Evolutionary conservation across 2,888 invertebrate species (phyloP).

Genomic region (Furcula furcula): DNA sequence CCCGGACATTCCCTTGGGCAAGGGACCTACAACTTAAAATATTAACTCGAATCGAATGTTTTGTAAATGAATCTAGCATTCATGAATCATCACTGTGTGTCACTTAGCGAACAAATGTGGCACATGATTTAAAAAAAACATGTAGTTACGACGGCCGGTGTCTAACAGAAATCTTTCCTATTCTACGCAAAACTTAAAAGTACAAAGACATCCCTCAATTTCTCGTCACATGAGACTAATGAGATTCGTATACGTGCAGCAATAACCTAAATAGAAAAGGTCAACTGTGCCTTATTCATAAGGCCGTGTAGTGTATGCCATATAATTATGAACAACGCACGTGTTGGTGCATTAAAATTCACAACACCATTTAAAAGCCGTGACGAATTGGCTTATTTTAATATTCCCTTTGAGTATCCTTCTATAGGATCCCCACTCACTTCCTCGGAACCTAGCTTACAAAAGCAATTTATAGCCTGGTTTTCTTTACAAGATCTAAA

Average conservation of each 20-base stretch:
- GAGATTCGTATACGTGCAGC: background rate
- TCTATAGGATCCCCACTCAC: slow-evolving; percentile 6
- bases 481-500: too few species aligned
- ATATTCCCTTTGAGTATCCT: slow-evolving; percentile 30
- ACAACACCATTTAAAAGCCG: slow-evolving; percentile 18
- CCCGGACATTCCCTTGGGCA: too few species aligned
- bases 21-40: too few species aligned
- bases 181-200: too few species aligned
- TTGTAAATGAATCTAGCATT: too few species aligned
- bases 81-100: too few species aligned
- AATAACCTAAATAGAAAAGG: slow-evolving; percentile 20
- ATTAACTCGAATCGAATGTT: too few species aligned
- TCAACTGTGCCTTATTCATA: slow-evolving; percentile 16
- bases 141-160: too few species aligned
- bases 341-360: slow-evolving; percentile 30
- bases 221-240: background rate
- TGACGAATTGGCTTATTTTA: slow-evolving; percentile 19
- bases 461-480: too few species aligned
- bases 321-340: slow-evolving; percentile 10
- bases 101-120: too few species aligned
- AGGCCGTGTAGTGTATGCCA: slow-evolving; percentile 13
- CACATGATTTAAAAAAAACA: too few species aligned
- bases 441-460: background rate
- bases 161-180: too few species aligned
- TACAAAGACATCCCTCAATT: background rate